Conservation (phyloP, 2,797 vertebrate species). For the Cetoscarus ocellatus region DNA sequence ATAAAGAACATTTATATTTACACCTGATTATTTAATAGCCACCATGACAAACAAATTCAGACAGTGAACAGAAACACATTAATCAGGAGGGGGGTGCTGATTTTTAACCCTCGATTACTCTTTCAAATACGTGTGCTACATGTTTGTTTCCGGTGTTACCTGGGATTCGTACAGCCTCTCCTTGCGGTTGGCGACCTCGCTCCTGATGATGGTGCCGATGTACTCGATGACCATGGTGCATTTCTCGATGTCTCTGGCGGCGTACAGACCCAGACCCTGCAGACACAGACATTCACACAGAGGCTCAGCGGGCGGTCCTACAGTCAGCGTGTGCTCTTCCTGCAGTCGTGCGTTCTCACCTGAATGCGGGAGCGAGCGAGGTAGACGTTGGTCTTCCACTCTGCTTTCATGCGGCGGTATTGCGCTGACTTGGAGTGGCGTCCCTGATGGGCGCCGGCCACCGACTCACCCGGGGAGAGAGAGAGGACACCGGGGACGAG, state of each 20-base stretch:
- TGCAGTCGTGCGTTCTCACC: constrained; percentile 77
- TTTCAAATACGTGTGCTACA: no score
- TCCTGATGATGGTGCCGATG: constrained; percentile 97
- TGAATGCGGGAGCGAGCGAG: constrained; percentile 96
- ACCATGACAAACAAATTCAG: no score
- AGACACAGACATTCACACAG: neutral
- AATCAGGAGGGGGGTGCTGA: no score
- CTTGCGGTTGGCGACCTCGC: constrained; percentile 96
- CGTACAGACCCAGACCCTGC: constrained; percentile 96
- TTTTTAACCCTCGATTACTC: no score
- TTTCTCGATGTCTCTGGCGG: constrained; percentile 97
- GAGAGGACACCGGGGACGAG: constrained; percentile 74
- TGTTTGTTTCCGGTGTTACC: constrained; percentile 76
- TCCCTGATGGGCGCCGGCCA: constrained; percentile 92
- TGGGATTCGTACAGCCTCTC: constrained; percentile 97
- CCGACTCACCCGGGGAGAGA: constrained; percentile 72
- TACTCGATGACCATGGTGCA: constrained; percentile 99
- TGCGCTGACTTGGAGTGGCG: constrained; percentile 98
- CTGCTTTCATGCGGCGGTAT: constrained; percentile 96
- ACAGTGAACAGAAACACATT: no score
- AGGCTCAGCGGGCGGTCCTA: neutral
- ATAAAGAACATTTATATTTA: no score
- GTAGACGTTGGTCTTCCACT: constrained; percentile 99
- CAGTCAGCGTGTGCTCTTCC: neutral
- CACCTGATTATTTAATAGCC: neutral